Evolutionary conservation across 2,113 vertebrate species (phyloP), one percentile per base, ranked within the genome.

Genomic region (Mastomys coucha): DNA sequence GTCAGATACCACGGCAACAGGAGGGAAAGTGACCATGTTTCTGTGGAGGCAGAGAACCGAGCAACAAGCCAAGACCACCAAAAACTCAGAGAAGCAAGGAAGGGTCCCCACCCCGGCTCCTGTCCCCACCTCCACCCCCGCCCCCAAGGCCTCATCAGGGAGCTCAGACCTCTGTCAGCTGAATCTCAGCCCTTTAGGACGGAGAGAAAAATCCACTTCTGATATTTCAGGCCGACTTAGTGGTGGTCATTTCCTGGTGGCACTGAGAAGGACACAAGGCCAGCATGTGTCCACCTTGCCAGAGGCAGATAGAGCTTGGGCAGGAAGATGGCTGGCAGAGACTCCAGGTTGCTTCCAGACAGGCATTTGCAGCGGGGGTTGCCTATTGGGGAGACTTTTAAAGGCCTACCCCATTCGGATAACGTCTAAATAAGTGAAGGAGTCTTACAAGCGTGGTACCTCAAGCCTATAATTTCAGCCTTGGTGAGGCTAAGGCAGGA

Each of bases 201-300:
- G 12, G 6, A 2, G 36, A 42, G 36, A 75, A 11, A 53, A 39
- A 4, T 22, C 51, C 0, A 0, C 63, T 51, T 67, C 88, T 73
- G 58, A 67, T 14, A 67, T 36, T 70, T 33, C 28, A 26, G 14
- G 12, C 24, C 77, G 33, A 8, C 33, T 3, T 0, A 7, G 13
- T 2, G 6, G 11, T 9, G 42, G 19, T 39, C 56, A 7, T 39
- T 36, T 84, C 20, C 16, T 16, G 33, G 45, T 31, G 75, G 16
- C 33, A 20, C 53, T 9, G 3, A 69, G 69, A 39, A 73, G 49
- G 19, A 20, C 36, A 14, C 14, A 12, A 58, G 24, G 76, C 22
- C 60, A 58, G 39, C 28, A 42, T 12, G 1, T 4, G 7, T 39
- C 78, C 60, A 2, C 17, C 0, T 2, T 58, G 28, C 39, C 65